Percentiles rank a stretch among this genome's conserved stretches.
phyloP scores from a whole-genome alignment of 2,888 invertebrate species.

The Dysmachus trigonus region DNA sequence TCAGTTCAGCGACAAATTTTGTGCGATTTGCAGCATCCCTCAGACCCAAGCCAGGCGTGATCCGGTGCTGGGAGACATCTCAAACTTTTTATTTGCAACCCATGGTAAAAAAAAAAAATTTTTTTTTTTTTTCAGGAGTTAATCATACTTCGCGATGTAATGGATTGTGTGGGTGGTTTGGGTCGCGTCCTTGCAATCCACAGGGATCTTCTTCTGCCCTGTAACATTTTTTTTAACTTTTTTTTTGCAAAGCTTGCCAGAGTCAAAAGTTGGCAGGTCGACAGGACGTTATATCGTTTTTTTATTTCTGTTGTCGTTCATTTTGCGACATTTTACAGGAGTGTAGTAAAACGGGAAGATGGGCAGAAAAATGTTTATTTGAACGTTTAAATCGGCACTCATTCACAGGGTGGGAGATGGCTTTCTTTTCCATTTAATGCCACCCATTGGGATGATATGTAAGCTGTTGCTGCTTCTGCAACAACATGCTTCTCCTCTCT shows the following conservation, averaged over 20 bases:
- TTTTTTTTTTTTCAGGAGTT: conserved; percentile 13
- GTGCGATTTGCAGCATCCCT: not conserved
- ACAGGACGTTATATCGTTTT: not conserved
- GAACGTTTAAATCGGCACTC: conserved; percentile 36
- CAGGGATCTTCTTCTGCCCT: not conserved
- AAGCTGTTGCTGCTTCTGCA: not conserved
- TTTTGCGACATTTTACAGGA: conserved; percentile 29
- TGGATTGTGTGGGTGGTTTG: not conserved
- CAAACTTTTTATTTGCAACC: conserved; percentile 23
- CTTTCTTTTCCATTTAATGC: not conserved
- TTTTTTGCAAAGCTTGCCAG: not conserved
- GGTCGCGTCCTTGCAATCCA: conserved; percentile 1
- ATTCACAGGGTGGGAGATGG: not conserved
- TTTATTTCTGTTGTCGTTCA: not conserved
- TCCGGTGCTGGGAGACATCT: conserved; percentile 18
- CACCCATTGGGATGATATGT: not conserved
- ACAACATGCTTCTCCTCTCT: not conserved
- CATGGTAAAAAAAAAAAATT: not conserved
- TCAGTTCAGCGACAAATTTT: conserved; percentile 4
- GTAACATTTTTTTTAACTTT: not conserved
- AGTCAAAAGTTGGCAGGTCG: conserved; percentile 33
- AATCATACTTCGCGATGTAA: conserved; percentile 8
- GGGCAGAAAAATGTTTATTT: conserved; percentile 38
- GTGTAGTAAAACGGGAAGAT: conserved; percentile 13
- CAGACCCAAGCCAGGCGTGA: not conserved